A percentile compares a stretch with the other conserved stretches of the same genome.
Evolutionary conservation across 1,140 invertebrate species (phyloP).

Genomic region (Pemphigus obesinymphae): DNA sequence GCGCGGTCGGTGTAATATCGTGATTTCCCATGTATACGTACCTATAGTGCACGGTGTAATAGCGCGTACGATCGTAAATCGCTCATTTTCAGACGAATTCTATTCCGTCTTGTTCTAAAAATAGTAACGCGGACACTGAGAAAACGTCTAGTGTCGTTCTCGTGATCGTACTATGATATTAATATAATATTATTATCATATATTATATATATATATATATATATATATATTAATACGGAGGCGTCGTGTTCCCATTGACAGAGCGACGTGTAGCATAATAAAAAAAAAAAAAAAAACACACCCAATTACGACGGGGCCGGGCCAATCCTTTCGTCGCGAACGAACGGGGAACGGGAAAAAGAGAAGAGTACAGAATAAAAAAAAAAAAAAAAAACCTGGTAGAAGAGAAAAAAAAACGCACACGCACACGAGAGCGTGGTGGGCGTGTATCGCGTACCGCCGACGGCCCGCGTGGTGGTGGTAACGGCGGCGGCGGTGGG

Average conservation of each 20-base stretch:
- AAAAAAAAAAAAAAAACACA: conserved; percentile 27
- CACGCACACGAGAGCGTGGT: not conserved
- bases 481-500: not conserved
- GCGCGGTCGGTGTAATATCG: too few species aligned
- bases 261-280: not conserved
- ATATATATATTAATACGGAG: not conserved
- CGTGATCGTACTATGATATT: not conserved
- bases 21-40: too few species aligned
- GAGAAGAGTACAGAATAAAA: not conserved
- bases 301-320: conserved; percentile 16
- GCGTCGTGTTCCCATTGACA: conserved; percentile 5
- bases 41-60: too few species aligned
- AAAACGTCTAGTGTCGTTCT: not conserved
- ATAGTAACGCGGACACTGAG: too few species aligned
- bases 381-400: not conserved
- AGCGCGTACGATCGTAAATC: too few species aligned
- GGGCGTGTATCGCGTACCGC: not conserved
- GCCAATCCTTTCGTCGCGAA: conserved; percentile 29
- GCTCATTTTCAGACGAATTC: not conserved
- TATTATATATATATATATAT: not conserved
- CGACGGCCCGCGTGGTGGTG: not conserved
- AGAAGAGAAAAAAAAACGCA: not conserved
- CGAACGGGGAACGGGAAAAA: not conserved
- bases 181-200: not conserved
- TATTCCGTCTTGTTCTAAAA: too few species aligned